Evolutionary conservation across 1,140 invertebrate species (phyloP).

Genomic region (Bombus ignitus): DNA sequence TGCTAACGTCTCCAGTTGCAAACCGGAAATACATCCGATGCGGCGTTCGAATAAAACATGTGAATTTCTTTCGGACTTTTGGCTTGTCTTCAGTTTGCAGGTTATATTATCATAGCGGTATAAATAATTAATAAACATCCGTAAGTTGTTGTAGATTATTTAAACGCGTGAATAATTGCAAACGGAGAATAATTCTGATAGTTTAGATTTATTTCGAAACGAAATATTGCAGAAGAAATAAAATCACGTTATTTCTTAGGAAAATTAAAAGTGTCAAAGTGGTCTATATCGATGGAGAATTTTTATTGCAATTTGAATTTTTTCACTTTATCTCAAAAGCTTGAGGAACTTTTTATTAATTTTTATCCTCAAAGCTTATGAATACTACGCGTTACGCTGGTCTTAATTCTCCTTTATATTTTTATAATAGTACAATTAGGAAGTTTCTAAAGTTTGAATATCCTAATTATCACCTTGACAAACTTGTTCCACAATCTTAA

Average conservation of each 20-base stretch:
- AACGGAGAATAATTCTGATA: background rate
- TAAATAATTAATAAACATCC: conserved; percentile 1
- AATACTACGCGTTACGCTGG: background rate
- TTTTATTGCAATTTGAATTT: background rate
- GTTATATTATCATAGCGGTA: background rate
- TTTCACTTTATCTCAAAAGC: background rate
- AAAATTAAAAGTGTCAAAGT: too few relatives aligned
- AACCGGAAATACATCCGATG: conserved; percentile 60
- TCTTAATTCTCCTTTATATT: background rate
- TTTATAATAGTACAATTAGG: background rate
- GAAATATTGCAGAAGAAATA: too few relatives aligned
- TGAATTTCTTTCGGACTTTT: conserved; percentile 4
- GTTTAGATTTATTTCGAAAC: background rate
- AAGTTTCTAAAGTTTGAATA: background rate
- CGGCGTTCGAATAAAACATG: conserved; percentile 32
- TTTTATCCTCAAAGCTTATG: background rate
- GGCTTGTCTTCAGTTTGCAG: conserved; percentile 1
- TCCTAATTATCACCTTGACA: background rate
- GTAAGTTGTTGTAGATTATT: background rate
- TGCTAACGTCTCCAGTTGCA: conserved; percentile 50
- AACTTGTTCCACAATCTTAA: background rate
- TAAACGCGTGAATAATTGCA: background rate
- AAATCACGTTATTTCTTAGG: too few relatives aligned
- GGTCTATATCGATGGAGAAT: background rate
- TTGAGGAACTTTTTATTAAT: too few relatives aligned